phyloP scores from a whole-genome alignment of 92 coral and sea anemone species.

The Ricordea florida region DNA sequence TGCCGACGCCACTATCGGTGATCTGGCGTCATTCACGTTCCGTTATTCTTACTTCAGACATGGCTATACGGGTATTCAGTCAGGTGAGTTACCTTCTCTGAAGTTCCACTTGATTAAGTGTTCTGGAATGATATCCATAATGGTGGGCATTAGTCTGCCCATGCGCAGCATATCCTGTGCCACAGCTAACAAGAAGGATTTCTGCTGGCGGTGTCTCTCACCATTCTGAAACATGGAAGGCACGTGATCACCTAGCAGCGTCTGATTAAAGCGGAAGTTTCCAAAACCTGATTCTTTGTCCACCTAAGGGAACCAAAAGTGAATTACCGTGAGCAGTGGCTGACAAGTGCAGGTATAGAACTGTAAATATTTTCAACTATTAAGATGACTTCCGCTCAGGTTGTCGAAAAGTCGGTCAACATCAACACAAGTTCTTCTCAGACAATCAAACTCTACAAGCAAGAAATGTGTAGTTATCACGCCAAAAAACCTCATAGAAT shows the following conservation, averaged over 20 bases:
- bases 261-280: constrained; percentile 78
- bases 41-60: background rate
- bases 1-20: too few species aligned
- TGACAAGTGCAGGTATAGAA: background rate
- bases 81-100: constrained; percentile 78
- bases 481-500: too few species aligned
- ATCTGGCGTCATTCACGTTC: background rate
- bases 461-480: too few species aligned
- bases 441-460: too few species aligned
- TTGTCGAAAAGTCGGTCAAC: too few species aligned
- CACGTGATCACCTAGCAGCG: constrained; percentile 65
- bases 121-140: constrained; percentile 89
- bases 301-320: constrained; percentile 31
- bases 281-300: constrained; percentile 87
- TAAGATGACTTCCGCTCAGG: too few species aligned
- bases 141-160: constrained; percentile 72
- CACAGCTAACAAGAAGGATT: constrained; percentile 67
- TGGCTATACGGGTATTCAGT: too few species aligned
- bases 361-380: too few species aligned
- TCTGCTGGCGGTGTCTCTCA: constrained; percentile 61
- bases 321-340: background rate
- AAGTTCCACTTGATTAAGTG: constrained; percentile 89
- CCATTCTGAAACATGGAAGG: constrained; percentile 91
- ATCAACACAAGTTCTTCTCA: too few species aligned
- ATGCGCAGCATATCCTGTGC: constrained; percentile 67